Base-by-base conservation (phyloP, 2,113 vertebrate species). In the Rhinopomastus cyanomelas region DNA sequence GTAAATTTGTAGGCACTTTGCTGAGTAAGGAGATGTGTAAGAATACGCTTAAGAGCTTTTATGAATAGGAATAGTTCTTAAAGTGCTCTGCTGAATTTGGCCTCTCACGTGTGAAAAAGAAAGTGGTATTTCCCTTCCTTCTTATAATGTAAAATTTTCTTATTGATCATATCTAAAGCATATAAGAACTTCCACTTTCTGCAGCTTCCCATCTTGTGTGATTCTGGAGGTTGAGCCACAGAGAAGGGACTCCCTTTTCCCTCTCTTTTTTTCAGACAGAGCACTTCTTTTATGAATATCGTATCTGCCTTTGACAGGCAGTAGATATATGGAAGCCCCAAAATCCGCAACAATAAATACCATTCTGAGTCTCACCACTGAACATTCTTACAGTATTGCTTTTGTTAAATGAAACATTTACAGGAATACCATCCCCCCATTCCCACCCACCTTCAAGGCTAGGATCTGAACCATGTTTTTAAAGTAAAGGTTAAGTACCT, bases 341-440 rank as follows among this genome's bases (percentile, higher is more conserved):
- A 92, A 96, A 94, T 89, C 94, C 98, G 96, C 98, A 98, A 99
- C 98, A 98, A 98, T 98, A 98, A 98, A 98, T 98, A 98, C 98
- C 98, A 98, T 98, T 98, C 98, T 97, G 94, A 93, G 94, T 91
- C 93, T 96, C 88, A 89, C 92, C 87, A 64, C 37, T 32, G 92
- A 96, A 94, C 95, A 93, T 96, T 96, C 96, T 97, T 96, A 95
- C 95, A 97, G 97, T 97, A 95, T 96, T 96, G 98, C 97, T 97
- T 98, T 98, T 98, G 97, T 98, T 98, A 98, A 98, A 97, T 96
- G 96, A 98, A 98, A 98, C 96, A 94, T 97, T 98, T 97, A 97
- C 96, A 97, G 97, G 97, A 98, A 98, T 98, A 97, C 97, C 95
- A 95, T 76, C 85, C 89, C 88, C 92, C 67, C 34, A 46, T 56